Base-by-base conservation (phyloP, 2,113 vertebrate species). In the Labeo rohita region DNA sequence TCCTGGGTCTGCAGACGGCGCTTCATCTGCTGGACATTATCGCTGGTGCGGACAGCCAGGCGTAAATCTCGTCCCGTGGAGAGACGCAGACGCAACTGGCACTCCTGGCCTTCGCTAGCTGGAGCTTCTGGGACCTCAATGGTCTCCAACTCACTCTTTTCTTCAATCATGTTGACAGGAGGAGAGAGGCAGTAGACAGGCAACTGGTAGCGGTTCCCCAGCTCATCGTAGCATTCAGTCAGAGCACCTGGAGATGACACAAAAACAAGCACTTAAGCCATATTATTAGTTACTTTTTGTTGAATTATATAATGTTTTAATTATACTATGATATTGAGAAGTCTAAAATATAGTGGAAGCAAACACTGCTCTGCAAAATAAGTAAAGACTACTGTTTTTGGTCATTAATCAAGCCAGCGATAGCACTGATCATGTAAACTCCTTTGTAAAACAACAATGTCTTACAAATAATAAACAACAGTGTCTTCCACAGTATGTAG, bases 121-220 rank as follows among this genome's bases (percentile, higher is more conserved):
- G 94, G 92, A n/a, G 95, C 93, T 82, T 97, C 90, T 0, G 94
- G 93, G 84, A 94, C 96, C 87, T 94, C 98, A 91, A 89, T 95
- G 91, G 92, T 96, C 95, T 97, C 96, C 88, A 92, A 90, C 86
- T 99, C 98, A 0, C 96, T 97, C 91, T 96, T 98, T 88, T 99
- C 98, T 89, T 99, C 98, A 47, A 99, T 98, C 97, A 98, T 99
- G 95, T 99, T 99, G 95, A 99, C 95, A 0, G 98, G 98, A 0
- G 97, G 97, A 2, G 96, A 96, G 21, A 99, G 96, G 94, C 98
- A 99, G 92, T 99, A 99, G 81, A 98, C 97, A 0, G 98, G 98
- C 68, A 99, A 97, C 95, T 99, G 98, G 92, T 99, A 99, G 15
- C 98, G 95, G 93, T 98, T 99, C 56, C 98, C 98, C 93, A 99